Percentiles rank a stretch among this genome's conserved stretches.
phyloP scores from a whole-genome alignment of 2,888 invertebrate genomes.

The Gisinianus flammeolus region DNA sequence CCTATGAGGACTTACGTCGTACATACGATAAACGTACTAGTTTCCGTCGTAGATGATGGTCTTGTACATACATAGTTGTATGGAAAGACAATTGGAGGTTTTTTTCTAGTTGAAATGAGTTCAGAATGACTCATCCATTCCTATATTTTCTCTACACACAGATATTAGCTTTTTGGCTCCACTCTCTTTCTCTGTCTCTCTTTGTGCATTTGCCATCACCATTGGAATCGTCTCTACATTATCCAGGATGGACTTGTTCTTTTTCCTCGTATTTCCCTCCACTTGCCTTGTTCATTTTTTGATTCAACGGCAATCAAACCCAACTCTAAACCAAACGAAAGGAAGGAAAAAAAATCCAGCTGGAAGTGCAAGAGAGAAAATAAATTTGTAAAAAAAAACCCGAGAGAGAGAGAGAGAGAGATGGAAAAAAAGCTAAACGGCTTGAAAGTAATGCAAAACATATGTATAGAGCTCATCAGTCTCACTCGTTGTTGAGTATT shows the following conservation, averaged over 20 bases:
- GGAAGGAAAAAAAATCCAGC: too few species aligned
- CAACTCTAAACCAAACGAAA: background rate
- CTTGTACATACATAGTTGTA: too few species aligned
- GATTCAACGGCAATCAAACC: background rate
- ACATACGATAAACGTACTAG: too few species aligned
- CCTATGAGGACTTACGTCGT: too few species aligned
- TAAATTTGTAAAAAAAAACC: background rate
- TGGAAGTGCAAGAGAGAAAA: background rate
- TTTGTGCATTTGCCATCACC: background rate
- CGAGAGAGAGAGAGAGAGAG: background rate
- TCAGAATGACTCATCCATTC: constrained; percentile 28
- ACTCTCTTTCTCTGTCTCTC: background rate
- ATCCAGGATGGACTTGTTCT: too few species aligned
- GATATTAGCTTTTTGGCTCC: background rate
- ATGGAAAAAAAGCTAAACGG: constrained; percentile 2
- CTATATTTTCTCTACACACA: background rate
- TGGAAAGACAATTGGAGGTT: constrained; percentile 15
- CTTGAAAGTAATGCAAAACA: constrained; percentile 27
- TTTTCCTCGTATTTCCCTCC: background rate
- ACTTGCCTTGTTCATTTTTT: background rate
- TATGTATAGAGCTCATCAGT: background rate
- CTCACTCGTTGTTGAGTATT: background rate
- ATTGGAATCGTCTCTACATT: too few species aligned
- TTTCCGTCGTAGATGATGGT: too few species aligned
- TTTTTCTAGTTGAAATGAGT: constrained; percentile 19